Evolutionary conservation across 2,888 invertebrate species (phyloP).

Genomic region (Anagyrus pseudococci): DNA sequence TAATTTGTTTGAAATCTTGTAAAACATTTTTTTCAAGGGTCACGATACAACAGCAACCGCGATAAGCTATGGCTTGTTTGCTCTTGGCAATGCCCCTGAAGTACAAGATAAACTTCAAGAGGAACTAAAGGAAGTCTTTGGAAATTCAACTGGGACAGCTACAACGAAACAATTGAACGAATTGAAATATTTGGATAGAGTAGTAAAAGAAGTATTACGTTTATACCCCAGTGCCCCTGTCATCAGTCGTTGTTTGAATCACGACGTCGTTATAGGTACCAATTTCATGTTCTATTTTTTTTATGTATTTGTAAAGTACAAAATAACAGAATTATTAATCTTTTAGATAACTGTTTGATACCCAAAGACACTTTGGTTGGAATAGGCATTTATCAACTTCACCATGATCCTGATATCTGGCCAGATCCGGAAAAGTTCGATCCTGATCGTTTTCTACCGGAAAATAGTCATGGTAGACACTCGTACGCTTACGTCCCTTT

Average conservation of each 20-base stretch:
- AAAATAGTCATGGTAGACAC: too few species aligned
- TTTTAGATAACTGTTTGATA: conserved; percentile 52
- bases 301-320: background rate
- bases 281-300: background rate
- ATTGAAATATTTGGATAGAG: conserved; percentile 66
- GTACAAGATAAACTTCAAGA: conserved; percentile 62
- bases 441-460: conserved; percentile 61
- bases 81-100: conserved; percentile 62
- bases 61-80: conserved; percentile 64
- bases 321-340: background rate
- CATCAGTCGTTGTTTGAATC: conserved; percentile 60
- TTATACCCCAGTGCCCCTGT: conserved; percentile 66
- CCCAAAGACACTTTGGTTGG: conserved; percentile 58
- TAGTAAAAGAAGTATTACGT: conserved; percentile 67
- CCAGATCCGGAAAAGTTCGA: conserved; percentile 62
- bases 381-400: conserved; percentile 58
- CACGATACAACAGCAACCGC: conserved; percentile 66
- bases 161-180: conserved; percentile 56
- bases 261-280: conserved; percentile 62
- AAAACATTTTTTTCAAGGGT: conserved; percentile 51
- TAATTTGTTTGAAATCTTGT: background rate
- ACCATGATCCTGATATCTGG: conserved; percentile 62
- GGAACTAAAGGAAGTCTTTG: conserved; percentile 59
- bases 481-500: too few species aligned
- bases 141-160: conserved; percentile 44